These are phyloP conservation scores for Masticophis lateralis DNA, from an alignment of 2,797 vertebrate species.

Conservation along the genomic window DNA sequence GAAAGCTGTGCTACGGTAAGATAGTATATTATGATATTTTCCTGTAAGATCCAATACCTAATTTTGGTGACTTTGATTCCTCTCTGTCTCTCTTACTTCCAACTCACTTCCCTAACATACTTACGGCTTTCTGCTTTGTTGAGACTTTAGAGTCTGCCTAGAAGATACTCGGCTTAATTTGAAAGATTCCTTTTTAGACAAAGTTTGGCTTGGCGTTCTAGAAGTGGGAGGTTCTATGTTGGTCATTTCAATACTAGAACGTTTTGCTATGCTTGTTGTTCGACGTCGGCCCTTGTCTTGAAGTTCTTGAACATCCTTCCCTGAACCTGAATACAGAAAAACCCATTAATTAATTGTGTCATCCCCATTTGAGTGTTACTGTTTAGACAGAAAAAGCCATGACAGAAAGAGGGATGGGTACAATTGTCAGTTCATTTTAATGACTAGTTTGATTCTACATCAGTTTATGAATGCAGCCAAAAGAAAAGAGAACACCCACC, in stretches of 20 bases:
- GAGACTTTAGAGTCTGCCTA: slow-evolving; percentile 55
- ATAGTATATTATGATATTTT: background rate
- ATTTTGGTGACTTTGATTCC: background rate
- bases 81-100: background rate
- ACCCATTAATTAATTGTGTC: background rate
- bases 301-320: background rate
- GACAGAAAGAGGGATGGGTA: background rate
- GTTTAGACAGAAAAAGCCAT: background rate
- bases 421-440: background rate
- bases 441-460: background rate
- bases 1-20: background rate
- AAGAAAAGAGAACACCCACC: background rate
- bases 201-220: background rate
- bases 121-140: slow-evolving; percentile 62
- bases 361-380: background rate
- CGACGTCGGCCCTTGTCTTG: background rate
- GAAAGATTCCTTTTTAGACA: slow-evolving; percentile 40
- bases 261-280: background rate
- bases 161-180: slow-evolving; percentile 48
- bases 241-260: background rate
- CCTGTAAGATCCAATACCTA: background rate
- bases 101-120: slow-evolving; percentile 6
- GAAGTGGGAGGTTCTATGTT: slow-evolving; percentile 42
- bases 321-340: slow-evolving; percentile 33
- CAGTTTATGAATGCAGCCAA: background rate